Base-by-base conservation (phyloP, 1,140 invertebrate genomes). In the Colletes gigas region DNA sequence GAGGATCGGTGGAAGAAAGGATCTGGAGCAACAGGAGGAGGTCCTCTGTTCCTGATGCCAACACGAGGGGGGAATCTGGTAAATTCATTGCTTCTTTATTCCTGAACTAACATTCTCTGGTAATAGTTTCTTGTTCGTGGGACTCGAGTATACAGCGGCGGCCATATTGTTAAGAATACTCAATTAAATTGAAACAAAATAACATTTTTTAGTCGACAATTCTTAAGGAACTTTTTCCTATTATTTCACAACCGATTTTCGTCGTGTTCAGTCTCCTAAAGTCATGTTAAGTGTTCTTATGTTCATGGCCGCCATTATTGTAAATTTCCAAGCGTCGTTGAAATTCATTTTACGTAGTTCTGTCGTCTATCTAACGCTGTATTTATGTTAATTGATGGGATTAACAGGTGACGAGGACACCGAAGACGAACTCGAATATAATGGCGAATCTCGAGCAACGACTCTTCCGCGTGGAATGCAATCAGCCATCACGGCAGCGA, bases 21-120 rank as follows among this genome's bases (percentile, higher is more conserved):
- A 93, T 93, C 62, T 93, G 93, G 93, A 93, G 89, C 63, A 93
- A 93, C 72, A 88, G 95, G 54, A 93, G 96, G 74, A 90, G 96
- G 41, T 95, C 95, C 1, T 96, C 95, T 21, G 96, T 96, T 1
- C 96, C 96, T 0, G 96, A 96, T 88, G 95, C 95, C 9, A 95
- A 93, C 50, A 93, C 90, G 0, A 90, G 94, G 19, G 95, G 94
- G 70, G 95, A 95, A 59, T 95, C 95, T n/a, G 95, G 95, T 84
- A 92, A 93, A 83, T 52, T 17, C 41, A 14, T 21, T n/a, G 8
- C 14, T 60, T 52, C n/a, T n/a, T 52, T 44, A 1, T 5, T 57
- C 3, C 41, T 17, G 5, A 10, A 44, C n/a, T 62, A n/a, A 30
- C 14, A 55, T 59, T 21, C 57, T 66, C 15, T 41, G 15, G 3